Percentiles rank a stretch among this genome's conserved stretches.
phyloP scores from a whole-genome alignment of 2,797 vertebrate genomes.

The Crotalus adamanteus region DNA sequence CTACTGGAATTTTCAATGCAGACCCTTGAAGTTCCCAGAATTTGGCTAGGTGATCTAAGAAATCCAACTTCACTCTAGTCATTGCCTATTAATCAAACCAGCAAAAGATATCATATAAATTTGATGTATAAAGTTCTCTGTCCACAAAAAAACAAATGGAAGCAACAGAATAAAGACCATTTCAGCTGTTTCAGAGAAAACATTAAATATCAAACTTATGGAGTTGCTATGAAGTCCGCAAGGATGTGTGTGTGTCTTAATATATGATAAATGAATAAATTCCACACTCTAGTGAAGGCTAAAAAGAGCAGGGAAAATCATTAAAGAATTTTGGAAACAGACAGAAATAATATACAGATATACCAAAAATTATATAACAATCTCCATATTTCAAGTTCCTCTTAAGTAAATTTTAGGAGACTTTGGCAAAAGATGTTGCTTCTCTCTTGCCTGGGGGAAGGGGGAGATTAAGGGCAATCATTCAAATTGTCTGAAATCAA shows the following conservation, averaged over 20 bases:
- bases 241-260: not conserved
- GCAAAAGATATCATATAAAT: fast-evolving
- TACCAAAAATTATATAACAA: not conserved
- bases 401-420: constrained; percentile 30
- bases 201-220: not conserved
- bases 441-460: not conserved
- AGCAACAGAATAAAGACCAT: not conserved
- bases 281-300: not conserved
- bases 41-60: constrained; percentile 96
- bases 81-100: constrained; percentile 79
- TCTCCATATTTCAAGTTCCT: not conserved
- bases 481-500: not conserved
- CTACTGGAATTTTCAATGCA: constrained; percentile 91
- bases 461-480: not conserved
- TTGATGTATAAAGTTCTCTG: not conserved
- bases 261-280: not conserved
- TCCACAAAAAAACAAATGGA: not conserved
- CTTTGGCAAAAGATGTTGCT: not conserved
- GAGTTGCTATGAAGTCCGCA: not conserved
- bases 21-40: constrained; percentile 99
- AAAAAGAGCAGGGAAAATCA: not conserved
- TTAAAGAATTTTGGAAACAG: not conserved
- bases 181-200: not conserved
- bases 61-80: constrained; percentile 95
- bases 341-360: not conserved